These are phyloP conservation scores for Harmothoe impar DNA, from an alignment of 2,888 invertebrate genomes.

Conservation along the genomic window DNA sequence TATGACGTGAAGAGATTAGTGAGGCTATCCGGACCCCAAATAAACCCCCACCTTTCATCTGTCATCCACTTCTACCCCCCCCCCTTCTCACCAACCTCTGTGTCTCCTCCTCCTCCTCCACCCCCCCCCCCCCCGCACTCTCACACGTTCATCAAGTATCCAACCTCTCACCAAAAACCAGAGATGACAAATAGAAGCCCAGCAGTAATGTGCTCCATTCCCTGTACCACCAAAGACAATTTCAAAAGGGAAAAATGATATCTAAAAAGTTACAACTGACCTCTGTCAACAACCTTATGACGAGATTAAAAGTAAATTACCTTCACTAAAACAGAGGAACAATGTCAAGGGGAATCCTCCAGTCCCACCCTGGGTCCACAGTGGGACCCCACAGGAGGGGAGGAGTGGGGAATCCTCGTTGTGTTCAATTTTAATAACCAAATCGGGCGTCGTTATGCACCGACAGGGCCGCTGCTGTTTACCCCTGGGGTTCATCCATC, in stretches of 20 bases:
- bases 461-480: conserved; percentile 26
- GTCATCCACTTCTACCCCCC: conserved; percentile 14
- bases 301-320: too few species aligned
- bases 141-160: not conserved
- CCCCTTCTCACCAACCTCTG: not conserved
- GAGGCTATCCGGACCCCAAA: not conserved
- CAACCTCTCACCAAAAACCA: not conserved
- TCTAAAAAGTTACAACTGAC: too few species aligned
- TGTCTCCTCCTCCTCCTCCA: not conserved
- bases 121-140: not conserved
- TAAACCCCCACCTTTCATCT: conserved; percentile 44
- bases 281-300: too few species aligned
- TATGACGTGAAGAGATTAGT: conserved; percentile 1
- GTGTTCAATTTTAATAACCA: conserved; percentile 50
- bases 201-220: not conserved
- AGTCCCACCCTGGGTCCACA: too few species aligned
- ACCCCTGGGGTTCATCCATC: conserved; percentile 46
- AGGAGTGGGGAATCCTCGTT: not conserved
- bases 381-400: too few species aligned
- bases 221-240: not conserved
- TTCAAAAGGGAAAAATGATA: too few species aligned
- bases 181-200: not conserved
- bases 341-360: too few species aligned
- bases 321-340: too few species aligned
- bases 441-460: not conserved